Conservation (phyloP, 30 jellyfish, hydroid and myxozoan genomes). For the Pseudorhiza aurosa region DNA sequence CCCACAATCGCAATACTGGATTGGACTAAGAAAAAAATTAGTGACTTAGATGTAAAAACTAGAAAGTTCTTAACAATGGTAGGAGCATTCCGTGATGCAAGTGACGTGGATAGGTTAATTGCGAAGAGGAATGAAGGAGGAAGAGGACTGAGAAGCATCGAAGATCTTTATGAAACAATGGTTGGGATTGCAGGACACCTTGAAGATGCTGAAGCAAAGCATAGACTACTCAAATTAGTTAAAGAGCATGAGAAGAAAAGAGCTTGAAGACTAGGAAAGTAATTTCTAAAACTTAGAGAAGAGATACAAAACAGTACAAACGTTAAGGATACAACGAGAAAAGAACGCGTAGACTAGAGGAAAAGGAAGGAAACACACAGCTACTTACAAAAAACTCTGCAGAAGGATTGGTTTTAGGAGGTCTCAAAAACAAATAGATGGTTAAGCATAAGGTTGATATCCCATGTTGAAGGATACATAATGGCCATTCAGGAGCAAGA, state of each 20-base stretch:
- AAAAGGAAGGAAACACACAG: no score
- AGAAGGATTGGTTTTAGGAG: no score
- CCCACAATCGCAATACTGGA: background rate
- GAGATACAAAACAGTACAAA: no score
- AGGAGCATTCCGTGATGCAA: background rate
- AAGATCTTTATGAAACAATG: background rate
- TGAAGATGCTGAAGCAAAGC: background rate
- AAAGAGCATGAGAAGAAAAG: background rate
- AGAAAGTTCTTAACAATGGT: background rate
- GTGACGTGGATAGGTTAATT: background rate
- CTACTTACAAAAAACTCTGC: no score
- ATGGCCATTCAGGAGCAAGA: no score
- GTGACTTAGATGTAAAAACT: background rate
- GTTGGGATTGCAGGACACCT: background rate
- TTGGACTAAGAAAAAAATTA: background rate
- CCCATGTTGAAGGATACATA: no score
- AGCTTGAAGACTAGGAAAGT: background rate
- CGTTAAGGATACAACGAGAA: no score
- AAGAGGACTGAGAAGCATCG: background rate
- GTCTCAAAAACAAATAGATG: no score
- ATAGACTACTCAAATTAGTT: no score
- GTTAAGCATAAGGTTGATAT: no score
- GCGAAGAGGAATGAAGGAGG: background rate
- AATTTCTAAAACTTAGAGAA: background rate
- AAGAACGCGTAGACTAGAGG: no score